Percentiles rank a stretch among this genome's conserved stretches.
phyloP scores from a whole-genome alignment of 2,888 invertebrate genomes.

The Eulithis testata region DNA sequence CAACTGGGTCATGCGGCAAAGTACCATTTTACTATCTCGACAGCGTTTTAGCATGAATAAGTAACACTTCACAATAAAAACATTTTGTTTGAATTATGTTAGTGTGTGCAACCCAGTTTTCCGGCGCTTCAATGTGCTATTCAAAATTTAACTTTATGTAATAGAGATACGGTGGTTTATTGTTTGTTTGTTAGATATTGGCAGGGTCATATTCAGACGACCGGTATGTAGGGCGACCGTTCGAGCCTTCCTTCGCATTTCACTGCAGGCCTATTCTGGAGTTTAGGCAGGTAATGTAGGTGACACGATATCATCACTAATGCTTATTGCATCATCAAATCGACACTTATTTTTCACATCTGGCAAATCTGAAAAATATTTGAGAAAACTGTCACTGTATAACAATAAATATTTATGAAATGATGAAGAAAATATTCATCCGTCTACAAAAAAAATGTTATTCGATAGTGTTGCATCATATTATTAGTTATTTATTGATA shows the following conservation, averaged over 20 bases:
- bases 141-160: constrained; percentile 14
- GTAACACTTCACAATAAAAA: constrained; percentile 39
- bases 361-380: not conserved
- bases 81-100: constrained; percentile 35
- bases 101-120: constrained; percentile 38
- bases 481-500: too few relatives aligned
- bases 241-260: constrained; percentile 43
- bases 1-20: constrained; percentile 39
- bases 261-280: constrained; percentile 51
- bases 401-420: too few relatives aligned
- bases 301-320: not conserved
- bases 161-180: constrained; percentile 35
- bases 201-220: constrained; percentile 66
- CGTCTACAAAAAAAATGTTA: too few relatives aligned
- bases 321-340: constrained; percentile 21
- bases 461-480: too few relatives aligned
- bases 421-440: too few relatives aligned
- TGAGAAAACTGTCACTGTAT: not conserved
- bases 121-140: not conserved
- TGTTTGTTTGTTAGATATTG: constrained; percentile 22
- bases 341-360: too few relatives aligned
- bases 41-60: constrained; percentile 41
- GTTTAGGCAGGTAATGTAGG: constrained; percentile 2
- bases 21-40: constrained; percentile 40
- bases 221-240: constrained; percentile 76